Conservation (phyloP, 2,113 vertebrate genomes). For the Mugil cephalus region DNA sequence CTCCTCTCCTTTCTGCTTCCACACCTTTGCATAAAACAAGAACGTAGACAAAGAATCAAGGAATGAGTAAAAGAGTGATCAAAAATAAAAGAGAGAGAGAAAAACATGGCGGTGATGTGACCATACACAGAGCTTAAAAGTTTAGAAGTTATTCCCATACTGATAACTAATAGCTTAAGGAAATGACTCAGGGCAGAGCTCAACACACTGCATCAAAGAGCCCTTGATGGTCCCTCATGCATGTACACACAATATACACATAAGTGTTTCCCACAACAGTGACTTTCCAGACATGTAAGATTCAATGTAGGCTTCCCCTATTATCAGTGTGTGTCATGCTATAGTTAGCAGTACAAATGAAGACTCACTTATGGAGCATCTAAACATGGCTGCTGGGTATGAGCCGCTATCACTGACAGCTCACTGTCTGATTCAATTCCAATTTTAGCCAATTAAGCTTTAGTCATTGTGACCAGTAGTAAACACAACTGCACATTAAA, state of each 20-base stretch:
- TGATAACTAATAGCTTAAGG: constrained; percentile 39
- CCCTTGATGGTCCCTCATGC: constrained; percentile 40
- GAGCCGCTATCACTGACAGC: not conserved
- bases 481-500: constrained; percentile 4
- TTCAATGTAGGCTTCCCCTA: not conserved
- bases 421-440: not conserved
- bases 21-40: constrained; percentile 86
- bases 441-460: not conserved
- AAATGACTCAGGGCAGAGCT: constrained; percentile 50
- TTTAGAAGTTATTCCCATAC: constrained; percentile 32
- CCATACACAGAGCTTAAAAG: constrained; percentile 19
- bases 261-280: constrained; percentile 25
- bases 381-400: not conserved
- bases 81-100: not conserved
- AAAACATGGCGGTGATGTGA: not conserved
- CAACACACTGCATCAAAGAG: constrained; percentile 53
- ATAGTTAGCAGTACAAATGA: not conserved
- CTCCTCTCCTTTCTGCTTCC: constrained; percentile 99
- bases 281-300: constrained; percentile 30
- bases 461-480: not conserved
- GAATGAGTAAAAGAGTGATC: not conserved
- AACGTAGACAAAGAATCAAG: not conserved
- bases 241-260: constrained; percentile 15
- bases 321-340: not conserved
- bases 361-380: not conserved